A percentile compares a stretch with the other conserved stretches of the same genome.
phyloP scores from a whole-genome alignment of 2,888 invertebrate genomes.

The Himalopsyche japonica region DNA sequence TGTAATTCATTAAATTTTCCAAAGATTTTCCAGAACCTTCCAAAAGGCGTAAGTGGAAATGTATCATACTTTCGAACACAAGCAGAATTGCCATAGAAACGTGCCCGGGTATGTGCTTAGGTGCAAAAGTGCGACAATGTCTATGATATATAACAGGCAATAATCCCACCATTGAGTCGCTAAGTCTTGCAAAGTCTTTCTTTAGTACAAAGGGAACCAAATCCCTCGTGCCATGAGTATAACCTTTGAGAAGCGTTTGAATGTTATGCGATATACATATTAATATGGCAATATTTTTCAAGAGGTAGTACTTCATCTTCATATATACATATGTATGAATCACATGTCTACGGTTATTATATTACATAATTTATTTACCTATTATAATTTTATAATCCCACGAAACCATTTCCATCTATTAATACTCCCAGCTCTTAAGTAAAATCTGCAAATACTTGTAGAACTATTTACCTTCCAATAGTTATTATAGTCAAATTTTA shows the following conservation, averaged over 20 bases:
- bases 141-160: slow-evolving; percentile 9
- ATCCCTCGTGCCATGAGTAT: neutral
- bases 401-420: too few species aligned
- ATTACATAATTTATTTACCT: too few species aligned
- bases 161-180: slow-evolving; percentile 19
- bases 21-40: neutral
- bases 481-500: too few species aligned
- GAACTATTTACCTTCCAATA: too few species aligned
- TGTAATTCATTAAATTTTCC: neutral
- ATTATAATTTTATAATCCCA: too few species aligned
- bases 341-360: too few species aligned
- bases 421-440: too few species aligned
- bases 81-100: neutral
- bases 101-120: neutral
- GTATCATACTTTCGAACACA: neutral
- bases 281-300: neutral
- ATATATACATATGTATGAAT: too few species aligned
- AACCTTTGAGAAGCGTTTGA: neutral
- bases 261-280: neutral
- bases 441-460: too few species aligned
- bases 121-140: neutral
- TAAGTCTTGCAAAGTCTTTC: slow-evolving; percentile 14
- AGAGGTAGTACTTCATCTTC: too few species aligned
- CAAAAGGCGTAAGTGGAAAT: neutral
- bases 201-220: neutral